Evolutionary conservation across 2,113 vertebrate species (phyloP), one percentile per base, ranked within the genome.

Genomic region (Anolis sagrei): DNA sequence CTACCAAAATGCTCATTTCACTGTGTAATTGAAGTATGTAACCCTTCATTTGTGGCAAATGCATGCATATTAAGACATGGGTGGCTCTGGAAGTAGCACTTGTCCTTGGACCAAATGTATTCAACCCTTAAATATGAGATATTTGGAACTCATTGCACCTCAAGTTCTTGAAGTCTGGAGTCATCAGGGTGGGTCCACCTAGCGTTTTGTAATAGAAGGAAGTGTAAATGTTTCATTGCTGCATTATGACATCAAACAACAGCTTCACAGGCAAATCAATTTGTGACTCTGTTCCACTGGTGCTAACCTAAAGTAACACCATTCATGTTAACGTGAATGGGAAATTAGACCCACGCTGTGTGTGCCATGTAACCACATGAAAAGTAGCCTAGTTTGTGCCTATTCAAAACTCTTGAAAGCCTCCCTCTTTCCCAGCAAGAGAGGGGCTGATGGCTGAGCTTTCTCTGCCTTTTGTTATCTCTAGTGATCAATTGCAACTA

Each of bases 161-260:
- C 86, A 83, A 92, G 92, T 88, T 68, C 91, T 92, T 89, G 86
- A 90, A 92, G 90, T 94, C 89, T 93, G 94, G 62, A 93, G 93
- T 92, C 91, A 91, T 93, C 92, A 83, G 87, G 93, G 91, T 2
- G 91, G 92, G 88, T 90, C 90, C 82, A 81, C 84, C 68, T 44
- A 19, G 34, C 34, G 69, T 74, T 90, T 85, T 85, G 88, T 90
- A 0, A 91, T 86, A 64, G 69, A 48, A 39, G 85, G 54, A 44
- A 72, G 88, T 89, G 76, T 89, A 87, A 82, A 85, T 89, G 83
- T 92, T 90, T 78, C 92, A 85, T 89, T 54, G 81, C 76, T 89
- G 83, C 87, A 91, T 90, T 87, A 91, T 51, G 88, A 87, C 86
- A 79, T 89, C 92, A 89, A 91, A 86, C 49, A 64, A 51, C 77